Percentiles rank a stretch among this genome's conserved stretches.
Evolutionary conservation across 2,797 vertebrate genomes (phyloP).

Genomic region (Pelochelys cantorii): DNA sequence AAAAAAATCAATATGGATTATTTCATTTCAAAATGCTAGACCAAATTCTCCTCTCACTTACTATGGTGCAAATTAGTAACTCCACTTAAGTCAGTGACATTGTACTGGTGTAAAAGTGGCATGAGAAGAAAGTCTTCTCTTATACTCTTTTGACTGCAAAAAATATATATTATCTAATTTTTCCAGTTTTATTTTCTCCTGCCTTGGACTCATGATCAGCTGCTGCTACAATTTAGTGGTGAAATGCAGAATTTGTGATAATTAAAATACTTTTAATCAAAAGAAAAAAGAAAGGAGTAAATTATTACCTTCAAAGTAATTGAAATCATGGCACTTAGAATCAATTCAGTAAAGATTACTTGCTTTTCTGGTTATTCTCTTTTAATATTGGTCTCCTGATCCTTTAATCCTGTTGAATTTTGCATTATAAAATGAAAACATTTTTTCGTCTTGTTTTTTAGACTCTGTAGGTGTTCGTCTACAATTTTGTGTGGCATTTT

Average conservation of each 20-base stretch:
- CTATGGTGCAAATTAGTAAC: not conserved
- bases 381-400: slow-evolving; percentile 58
- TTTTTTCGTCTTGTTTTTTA: slow-evolving; percentile 33
- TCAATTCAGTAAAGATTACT: slow-evolving; percentile 25
- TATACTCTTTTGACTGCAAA: slow-evolving; percentile 7
- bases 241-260: slow-evolving; percentile 43
- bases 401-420: slow-evolving; percentile 70
- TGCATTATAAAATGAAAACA: slow-evolving; percentile 46
- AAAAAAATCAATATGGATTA: not conserved
- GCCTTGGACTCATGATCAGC: slow-evolving; percentile 40
- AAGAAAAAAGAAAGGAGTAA: not conserved
- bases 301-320: not conserved
- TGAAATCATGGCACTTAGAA: slow-evolving; percentile 18
- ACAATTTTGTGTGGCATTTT: slow-evolving; percentile 28
- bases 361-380: slow-evolving; percentile 53
- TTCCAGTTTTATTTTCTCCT: slow-evolving; percentile 33
- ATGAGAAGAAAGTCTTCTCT: not conserved
- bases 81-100: not conserved
- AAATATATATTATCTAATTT: not conserved
- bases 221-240: slow-evolving; percentile 36
- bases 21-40: not conserved
- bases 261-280: slow-evolving; percentile 36
- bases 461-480: not conserved
- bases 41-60: too few species aligned
- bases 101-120: not conserved